phyloP scores from a whole-genome alignment of 2,113 vertebrate genomes.

The Psephotus haematonotus region DNA sequence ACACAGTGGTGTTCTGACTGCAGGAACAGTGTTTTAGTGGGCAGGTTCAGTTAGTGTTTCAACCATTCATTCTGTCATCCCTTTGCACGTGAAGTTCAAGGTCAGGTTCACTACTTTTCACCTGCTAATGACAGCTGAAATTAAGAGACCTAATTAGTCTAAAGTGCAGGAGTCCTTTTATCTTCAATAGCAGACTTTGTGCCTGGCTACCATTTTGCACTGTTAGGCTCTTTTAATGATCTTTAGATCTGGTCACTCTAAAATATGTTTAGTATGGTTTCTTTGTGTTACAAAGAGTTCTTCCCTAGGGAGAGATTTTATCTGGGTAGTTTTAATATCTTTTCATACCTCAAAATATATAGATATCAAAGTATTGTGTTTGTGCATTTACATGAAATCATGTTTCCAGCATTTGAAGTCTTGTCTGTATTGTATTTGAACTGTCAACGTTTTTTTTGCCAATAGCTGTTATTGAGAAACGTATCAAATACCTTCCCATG shows the following conservation, averaged over 20 bases:
- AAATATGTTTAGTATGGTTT: background rate
- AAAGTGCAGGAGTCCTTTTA: background rate
- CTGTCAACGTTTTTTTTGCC: background rate
- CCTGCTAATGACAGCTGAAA: background rate
- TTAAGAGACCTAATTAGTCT: background rate
- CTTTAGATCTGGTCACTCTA: background rate
- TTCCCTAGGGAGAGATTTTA: constrained; percentile 1
- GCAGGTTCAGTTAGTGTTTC: background rate
- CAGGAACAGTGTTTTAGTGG: background rate
- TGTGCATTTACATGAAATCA: background rate
- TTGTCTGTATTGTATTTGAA: background rate
- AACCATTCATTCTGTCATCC: background rate
- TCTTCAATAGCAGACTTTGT: background rate
- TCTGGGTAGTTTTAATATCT: background rate
- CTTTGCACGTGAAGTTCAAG: background rate
- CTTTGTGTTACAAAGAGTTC: background rate
- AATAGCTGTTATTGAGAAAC: background rate
- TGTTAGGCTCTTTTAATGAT: background rate
- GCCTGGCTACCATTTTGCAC: background rate
- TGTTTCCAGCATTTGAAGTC: background rate
- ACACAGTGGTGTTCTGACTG: background rate
- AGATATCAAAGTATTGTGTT: background rate
- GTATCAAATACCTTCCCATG: background rate
- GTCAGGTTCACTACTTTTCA: background rate
- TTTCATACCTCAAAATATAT: background rate